phyloP scores from a whole-genome alignment of 2,888 invertebrate genomes.

The Cylindroiulus punctatus region DNA sequence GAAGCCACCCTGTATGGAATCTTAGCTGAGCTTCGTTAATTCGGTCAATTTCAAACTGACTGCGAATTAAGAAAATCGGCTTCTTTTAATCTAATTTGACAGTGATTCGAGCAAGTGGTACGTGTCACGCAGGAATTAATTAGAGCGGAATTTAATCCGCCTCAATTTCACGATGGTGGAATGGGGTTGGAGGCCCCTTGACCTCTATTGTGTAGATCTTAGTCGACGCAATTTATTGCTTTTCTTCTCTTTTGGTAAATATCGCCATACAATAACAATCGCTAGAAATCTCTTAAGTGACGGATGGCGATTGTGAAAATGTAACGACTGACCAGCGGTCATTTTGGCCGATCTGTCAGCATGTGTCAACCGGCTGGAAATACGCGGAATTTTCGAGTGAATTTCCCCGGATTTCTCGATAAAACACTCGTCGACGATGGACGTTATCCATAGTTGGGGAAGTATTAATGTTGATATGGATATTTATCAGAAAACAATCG shows the following conservation, averaged over 20 bases:
- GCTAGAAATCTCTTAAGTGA: not conserved
- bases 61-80: not conserved
- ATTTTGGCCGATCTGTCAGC: not conserved
- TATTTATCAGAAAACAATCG: constrained; percentile 18
- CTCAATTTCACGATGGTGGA: not conserved
- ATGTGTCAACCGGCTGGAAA: not conserved
- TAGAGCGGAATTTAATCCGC: constrained; percentile 1
- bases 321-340: constrained; percentile 3
- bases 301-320: not conserved
- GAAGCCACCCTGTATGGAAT: not conserved
- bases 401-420: not conserved
- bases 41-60: not conserved
- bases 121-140: not conserved
- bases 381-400: not conserved
- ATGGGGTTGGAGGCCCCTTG: too few species aligned
- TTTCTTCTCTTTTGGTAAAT: not conserved
- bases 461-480: not conserved
- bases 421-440: not conserved
- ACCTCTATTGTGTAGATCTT: too few species aligned
- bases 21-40: not conserved
- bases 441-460: not conserved
- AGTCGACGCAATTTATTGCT: not conserved
- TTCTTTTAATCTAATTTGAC: constrained; percentile 10
- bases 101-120: not conserved
- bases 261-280: not conserved